Evolutionary conservation across 2,888 invertebrate genomes (phyloP).

Genomic region (Helicoverpa assulta): DNA sequence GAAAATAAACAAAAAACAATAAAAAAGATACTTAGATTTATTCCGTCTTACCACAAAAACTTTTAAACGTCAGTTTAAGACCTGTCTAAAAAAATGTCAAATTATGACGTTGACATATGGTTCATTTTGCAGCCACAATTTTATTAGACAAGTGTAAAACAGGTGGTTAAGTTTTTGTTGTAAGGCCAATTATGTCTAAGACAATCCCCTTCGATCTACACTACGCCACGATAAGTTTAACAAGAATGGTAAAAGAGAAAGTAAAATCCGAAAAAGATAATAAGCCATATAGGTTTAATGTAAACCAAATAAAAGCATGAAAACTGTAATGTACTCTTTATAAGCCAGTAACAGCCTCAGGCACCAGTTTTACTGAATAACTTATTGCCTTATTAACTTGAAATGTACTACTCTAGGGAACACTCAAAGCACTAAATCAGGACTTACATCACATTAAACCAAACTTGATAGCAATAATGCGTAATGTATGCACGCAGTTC

Average conservation of each 20-base stretch:
- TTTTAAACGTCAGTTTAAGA: no score
- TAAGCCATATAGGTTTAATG: neutral
- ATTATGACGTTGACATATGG: no score
- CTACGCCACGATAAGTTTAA: no score
- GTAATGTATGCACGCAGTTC: conserved; percentile 38
- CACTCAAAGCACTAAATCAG: conserved; percentile 25
- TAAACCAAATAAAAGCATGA: neutral
- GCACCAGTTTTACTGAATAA: conserved; percentile 9
- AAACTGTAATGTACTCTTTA: neutral
- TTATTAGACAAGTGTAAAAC: no score
- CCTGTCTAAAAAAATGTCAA: no score
- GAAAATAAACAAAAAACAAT: no score
- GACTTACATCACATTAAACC: conserved; percentile 30
- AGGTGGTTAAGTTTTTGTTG: no score
- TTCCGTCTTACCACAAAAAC: no score
- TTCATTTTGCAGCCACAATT: no score
- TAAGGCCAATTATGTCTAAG: no score
- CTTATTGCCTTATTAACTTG: conserved; percentile 5
- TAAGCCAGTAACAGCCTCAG: conserved; percentile 2
- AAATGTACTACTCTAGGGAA: conserved; percentile 10
- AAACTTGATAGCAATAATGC: conserved; percentile 40
- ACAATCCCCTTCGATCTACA: no score
- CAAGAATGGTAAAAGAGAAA: neutral
- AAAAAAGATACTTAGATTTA: no score
- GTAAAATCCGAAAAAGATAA: neutral